Percentiles rank a stretch among this genome's conserved stretches.
These are phyloP conservation scores for Dasysyrphus albostriatus DNA, from an alignment of 2,888 invertebrate genomes.

Conservation along the genomic window DNA sequence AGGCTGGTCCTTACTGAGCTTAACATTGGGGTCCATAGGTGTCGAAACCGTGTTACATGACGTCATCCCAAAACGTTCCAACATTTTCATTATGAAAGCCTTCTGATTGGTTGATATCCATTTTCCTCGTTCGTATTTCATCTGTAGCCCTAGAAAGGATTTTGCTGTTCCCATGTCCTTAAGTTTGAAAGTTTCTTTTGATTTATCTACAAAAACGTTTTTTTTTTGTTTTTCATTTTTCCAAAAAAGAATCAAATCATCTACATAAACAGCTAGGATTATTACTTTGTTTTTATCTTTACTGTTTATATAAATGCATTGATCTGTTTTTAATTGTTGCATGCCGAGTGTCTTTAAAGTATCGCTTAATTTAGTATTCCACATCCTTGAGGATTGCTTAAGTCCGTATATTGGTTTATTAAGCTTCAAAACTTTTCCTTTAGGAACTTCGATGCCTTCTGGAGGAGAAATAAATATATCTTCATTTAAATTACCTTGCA, in stretches of 20 bases:
- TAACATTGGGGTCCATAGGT: constrained; percentile 10
- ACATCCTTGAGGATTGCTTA: constrained; percentile 45
- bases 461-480: constrained; percentile 40
- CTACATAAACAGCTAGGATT: constrained; percentile 2
- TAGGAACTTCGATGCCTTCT: constrained; percentile 44
- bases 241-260: too few relatives aligned
- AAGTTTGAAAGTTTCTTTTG: background rate
- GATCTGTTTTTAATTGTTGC: constrained; percentile 5
- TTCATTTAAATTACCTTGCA: constrained; percentile 11
- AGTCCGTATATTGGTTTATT: constrained; percentile 55
- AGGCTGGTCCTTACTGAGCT: background rate
- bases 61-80: background rate
- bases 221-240: constrained; percentile 5
- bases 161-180: background rate
- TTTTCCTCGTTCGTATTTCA: background rate
- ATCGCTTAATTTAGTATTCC: constrained; percentile 21
- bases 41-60: background rate
- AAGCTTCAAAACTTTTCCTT: constrained; percentile 41
- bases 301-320: constrained; percentile 4
- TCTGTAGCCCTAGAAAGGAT: background rate
- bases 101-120: background rate
- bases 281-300: background rate
- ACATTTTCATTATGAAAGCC: constrained; percentile 9
- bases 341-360: constrained; percentile 7
- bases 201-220: background rate